phyloP scores from a whole-genome alignment of 2,113 vertebrate genomes.

The Platysteira castanea region DNA sequence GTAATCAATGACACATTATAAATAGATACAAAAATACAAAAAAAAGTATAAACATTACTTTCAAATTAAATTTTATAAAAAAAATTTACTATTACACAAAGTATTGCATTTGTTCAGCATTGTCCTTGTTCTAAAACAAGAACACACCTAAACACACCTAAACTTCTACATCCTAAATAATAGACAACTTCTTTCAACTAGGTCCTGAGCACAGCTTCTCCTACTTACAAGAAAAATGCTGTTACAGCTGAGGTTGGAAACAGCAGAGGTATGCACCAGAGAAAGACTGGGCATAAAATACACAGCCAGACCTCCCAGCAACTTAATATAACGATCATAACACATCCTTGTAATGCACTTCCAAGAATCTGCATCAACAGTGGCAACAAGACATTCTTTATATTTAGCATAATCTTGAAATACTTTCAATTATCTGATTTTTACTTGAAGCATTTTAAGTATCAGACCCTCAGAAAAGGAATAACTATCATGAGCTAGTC shows the following conservation, averaged over 20 bases:
- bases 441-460: background rate
- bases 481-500: background rate
- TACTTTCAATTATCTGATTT: background rate
- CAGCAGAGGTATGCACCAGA: background rate
- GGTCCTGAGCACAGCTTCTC: background rate
- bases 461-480: background rate
- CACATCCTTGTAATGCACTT: background rate
- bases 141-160: background rate
- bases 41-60: background rate
- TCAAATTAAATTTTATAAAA: background rate
- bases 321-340: background rate
- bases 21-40: background rate
- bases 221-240: background rate
- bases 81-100: background rate
- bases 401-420: background rate
- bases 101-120: background rate
- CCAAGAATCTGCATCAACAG: background rate
- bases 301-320: background rate
- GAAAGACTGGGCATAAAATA: background rate
- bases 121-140: background rate
- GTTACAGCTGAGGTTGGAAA: background rate
- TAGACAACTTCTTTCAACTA: background rate
- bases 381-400: background rate
- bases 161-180: background rate
- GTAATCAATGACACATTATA: background rate